Evolutionary conservation across 2,113 vertebrate species (phyloP).

Genomic region (Calidris pygmaea): DNA sequence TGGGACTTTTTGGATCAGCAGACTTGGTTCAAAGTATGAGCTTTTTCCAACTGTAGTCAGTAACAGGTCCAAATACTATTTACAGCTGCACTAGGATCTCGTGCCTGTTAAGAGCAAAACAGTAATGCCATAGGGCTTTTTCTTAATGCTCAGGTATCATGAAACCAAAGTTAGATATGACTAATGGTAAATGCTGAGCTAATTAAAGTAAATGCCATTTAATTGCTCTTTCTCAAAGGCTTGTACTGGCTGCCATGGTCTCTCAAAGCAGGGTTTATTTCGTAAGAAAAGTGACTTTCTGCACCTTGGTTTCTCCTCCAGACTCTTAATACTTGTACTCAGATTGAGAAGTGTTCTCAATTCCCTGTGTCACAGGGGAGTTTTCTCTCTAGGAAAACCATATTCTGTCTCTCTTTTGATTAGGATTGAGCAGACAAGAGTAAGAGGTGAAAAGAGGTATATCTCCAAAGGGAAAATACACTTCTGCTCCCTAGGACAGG

Average conservation of each 20-base stretch:
- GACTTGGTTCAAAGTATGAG: not conserved
- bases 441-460: not conserved
- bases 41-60: not conserved
- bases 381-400: not conserved
- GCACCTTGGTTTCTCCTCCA: not conserved
- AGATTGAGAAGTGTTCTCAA: not conserved
- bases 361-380: not conserved
- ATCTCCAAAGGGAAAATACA: not conserved
- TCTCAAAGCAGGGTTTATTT: not conserved
- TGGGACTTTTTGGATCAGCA: not conserved
- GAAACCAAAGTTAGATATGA: not conserved
- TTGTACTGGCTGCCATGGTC: accelerated
- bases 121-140: not conserved
- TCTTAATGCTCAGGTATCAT: not conserved
- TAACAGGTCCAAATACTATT: not conserved
- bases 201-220: not conserved
- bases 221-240: not conserved
- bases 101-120: not conserved
- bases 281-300: not conserved
- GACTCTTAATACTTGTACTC: not conserved
- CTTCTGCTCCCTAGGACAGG: not conserved
- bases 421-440: not conserved
- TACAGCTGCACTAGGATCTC: not conserved
- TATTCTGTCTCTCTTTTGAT: not conserved
- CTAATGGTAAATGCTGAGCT: not conserved